These are phyloP conservation scores for Bhutanitis thaidina DNA, from an alignment of 2,888 invertebrate species.

Conservation along the genomic window DNA sequence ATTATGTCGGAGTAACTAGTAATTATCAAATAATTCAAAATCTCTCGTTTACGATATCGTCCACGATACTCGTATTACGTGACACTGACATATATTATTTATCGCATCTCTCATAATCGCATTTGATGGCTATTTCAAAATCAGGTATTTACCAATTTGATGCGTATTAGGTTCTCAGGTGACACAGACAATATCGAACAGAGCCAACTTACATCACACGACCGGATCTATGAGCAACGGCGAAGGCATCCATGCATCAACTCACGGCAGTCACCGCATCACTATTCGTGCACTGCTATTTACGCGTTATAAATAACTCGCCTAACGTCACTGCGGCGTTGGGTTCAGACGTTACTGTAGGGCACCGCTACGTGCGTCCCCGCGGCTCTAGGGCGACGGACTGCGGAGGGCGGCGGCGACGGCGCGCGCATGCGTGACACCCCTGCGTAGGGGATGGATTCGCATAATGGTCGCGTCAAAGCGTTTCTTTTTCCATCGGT, in stretches of 20 bases:
- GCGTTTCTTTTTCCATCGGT: conserved; percentile 29
- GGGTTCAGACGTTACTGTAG: neutral
- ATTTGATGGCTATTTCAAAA: neutral
- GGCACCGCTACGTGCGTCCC: conserved; percentile 27
- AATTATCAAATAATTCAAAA: no score
- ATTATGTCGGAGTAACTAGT: no score
- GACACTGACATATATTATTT: neutral
- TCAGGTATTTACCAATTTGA: neutral
- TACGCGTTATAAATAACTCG: conserved; percentile 12
- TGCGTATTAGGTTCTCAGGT: conserved; percentile 4
- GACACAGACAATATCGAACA: conserved; percentile 9
- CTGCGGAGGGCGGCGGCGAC: conserved; percentile 51
- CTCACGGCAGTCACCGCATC: conserved; percentile 12
- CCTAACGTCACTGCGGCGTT: conserved; percentile 54
- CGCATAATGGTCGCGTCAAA: conserved; percentile 45
- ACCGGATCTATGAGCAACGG: neutral
- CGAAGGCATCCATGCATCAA: conserved; percentile 16
- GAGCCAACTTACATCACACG: conserved; percentile 14
- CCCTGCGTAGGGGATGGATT: conserved; percentile 46
- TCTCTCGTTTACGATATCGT: no score
- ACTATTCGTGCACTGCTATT: conserved; percentile 14
- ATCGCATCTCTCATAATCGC: conserved; percentile 2
- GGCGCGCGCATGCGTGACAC: conserved; percentile 52
- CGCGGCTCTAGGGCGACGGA: conserved; percentile 36
- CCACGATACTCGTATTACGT: conserved; percentile 6